Evolutionary conservation across 1,140 invertebrate species (phyloP).

Genomic region (Zeugodacus cucurbitae): DNA sequence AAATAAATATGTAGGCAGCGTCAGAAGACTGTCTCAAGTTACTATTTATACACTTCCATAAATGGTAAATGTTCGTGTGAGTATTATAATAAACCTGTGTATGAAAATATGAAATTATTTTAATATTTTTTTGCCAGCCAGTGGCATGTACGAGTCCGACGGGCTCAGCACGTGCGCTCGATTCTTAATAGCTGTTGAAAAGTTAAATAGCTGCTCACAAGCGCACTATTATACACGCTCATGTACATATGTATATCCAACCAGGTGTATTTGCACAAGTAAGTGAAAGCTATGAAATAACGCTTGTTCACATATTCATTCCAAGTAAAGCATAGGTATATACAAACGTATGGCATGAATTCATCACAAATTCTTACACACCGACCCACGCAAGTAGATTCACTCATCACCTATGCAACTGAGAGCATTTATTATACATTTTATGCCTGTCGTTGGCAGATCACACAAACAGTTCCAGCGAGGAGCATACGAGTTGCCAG

Average conservation of each 20-base stretch:
- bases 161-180: not conserved
- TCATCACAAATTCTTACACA: not conserved
- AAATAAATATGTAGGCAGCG: too few species aligned
- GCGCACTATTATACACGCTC: not conserved
- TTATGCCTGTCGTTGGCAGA: not conserved
- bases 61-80: too few species aligned
- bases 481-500: not conserved
- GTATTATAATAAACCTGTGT: too few species aligned
- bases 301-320: too few species aligned
- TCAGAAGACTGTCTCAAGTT: too few species aligned
- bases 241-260: not conserved
- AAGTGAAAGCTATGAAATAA: not conserved
- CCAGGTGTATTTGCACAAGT: not conserved
- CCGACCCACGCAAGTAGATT: not conserved
- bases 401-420: too few species aligned
- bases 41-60: too few species aligned
- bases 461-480: too few species aligned
- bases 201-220: not conserved
- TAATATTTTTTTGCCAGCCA: too few species aligned
- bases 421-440: not conserved
- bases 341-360: not conserved
- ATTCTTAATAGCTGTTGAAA: not conserved
- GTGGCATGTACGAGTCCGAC: not conserved
- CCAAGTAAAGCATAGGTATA: too few species aligned
- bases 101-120: too few species aligned